phyloP scores from a whole-genome alignment of 2,113 vertebrate genomes.

The Clupea harengus region DNA sequence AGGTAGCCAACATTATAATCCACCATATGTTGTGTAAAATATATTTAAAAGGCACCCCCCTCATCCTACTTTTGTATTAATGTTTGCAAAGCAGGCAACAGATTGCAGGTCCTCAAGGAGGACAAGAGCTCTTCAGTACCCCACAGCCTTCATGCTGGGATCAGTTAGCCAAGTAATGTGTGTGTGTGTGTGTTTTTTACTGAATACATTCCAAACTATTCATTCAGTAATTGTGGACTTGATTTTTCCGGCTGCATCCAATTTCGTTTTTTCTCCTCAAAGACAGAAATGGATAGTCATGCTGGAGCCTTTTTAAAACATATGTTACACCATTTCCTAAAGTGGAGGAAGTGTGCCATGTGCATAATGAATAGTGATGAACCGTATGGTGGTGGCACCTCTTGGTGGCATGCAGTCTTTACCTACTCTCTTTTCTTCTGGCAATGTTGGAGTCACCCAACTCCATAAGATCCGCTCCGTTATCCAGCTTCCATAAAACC shows the following conservation, averaged over 20 bases:
- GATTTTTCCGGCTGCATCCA: no score
- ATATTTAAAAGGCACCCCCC: neutral
- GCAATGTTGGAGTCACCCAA: neutral
- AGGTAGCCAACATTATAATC: neutral
- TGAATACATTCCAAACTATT: no score
- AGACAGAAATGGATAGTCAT: neutral
- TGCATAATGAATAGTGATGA: neutral
- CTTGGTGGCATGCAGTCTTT: neutral
- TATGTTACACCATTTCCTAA: neutral
- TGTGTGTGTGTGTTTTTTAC: neutral
- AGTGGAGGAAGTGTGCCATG: neutral
- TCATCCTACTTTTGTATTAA: neutral
- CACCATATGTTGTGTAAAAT: neutral
- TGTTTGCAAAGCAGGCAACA: neutral
- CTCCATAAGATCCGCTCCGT: neutral
- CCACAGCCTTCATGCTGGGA: neutral
- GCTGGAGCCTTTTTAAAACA: neutral
- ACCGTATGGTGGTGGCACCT: no score
- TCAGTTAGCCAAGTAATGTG: neutral
- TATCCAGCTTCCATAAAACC: neutral
- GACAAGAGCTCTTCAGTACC: neutral
- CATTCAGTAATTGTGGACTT: no score
- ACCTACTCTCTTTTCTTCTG: neutral
- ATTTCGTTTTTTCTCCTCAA: neutral
- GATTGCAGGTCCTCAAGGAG: neutral